phyloP scores from a whole-genome alignment of 2,888 invertebrate species.

The Acheta domesticus region DNA sequence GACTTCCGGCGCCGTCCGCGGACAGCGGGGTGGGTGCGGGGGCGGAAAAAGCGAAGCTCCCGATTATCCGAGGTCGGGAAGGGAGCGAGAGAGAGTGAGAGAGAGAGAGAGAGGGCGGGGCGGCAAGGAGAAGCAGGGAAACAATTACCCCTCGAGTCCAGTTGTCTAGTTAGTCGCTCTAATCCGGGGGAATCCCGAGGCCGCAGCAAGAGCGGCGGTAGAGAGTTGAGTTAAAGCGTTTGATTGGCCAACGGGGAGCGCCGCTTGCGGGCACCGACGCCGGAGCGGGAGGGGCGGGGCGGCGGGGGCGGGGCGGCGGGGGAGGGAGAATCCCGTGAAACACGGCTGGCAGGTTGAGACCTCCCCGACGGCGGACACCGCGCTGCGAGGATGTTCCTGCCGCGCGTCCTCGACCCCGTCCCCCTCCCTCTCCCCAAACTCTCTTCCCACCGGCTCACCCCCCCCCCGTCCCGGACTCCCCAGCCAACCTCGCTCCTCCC shows the following conservation, averaged over 20 bases:
- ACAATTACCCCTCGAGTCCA: background rate
- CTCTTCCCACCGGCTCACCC: too few relatives aligned
- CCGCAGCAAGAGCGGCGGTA: background rate
- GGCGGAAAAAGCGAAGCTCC: background rate
- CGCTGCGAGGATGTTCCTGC: too few relatives aligned
- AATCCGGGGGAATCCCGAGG: background rate
- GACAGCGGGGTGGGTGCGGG: background rate
- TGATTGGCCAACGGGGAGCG: slow-evolving; percentile 3
- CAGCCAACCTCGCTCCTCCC: too few relatives aligned
- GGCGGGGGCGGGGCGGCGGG: background rate
- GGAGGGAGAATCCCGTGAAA: slow-evolving; percentile 1
- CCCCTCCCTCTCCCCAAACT: too few relatives aligned
- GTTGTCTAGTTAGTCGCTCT: slow-evolving; percentile 7
- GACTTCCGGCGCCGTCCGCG: background rate
- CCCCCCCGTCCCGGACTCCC: too few relatives aligned
- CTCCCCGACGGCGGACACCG: too few relatives aligned
- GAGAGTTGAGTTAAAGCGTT: slow-evolving; percentile 7
- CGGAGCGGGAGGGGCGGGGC: background rate
- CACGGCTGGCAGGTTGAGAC: slow-evolving; percentile 10
- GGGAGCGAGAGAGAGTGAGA: background rate
- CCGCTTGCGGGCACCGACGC: background rate
- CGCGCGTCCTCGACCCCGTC: too few relatives aligned
- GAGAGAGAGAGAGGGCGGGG: background rate
- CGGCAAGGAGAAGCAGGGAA: background rate
- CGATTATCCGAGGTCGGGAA: background rate